Base-by-base conservation (phyloP, 1,140 invertebrate species). In the Planococcus citri region DNA sequence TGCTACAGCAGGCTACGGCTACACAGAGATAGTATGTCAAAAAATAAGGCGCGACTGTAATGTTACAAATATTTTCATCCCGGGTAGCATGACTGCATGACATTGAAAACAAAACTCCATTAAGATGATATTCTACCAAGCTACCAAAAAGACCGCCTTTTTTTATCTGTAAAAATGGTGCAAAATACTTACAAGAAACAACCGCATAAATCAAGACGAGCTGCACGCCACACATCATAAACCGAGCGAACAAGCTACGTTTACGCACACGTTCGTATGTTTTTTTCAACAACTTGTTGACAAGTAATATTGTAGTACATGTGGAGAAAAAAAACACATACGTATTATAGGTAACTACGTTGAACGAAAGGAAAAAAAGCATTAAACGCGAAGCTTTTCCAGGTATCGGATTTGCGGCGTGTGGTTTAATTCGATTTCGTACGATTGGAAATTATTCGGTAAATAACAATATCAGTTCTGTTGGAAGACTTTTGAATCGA, bases 201-300 rank as follows among this genome's bases (percentile, higher is more conserved):
- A 17, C 6, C 6, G n/a, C 17, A 51, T 9, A 51, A 51, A 51
- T 51, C 41, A 20, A 51, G 41, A 51, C 17, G 17, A 51, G 17
- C 41, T 51, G 41, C 41, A 51, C 41, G 41, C 41, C 41, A 51
- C 41, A 51, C 41, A 51, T 51, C 41, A 51, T 33, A 33, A 33
- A 33, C 29, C 29, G 12, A 33, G 6, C 12, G 41, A 14, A 51
- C 17, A 51, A 51, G 6, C 41, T 3, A 51, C 33, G 33, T 14
- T 8, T 14, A 37, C 41, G 17, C 6, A 51, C n/a, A 51, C 41
- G n/a, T 51, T 51, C 17, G n/a, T 51, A 17, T 51, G 41, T 51
- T 51, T 51, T 51, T n/a, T 17, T 51, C 2, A n/a, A n/a, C n/a
- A n/a, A 51, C 17, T 2, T n/a, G 41, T 51, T 51, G 41, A 51